Percentiles rank a stretch among this genome's conserved stretches.
Evolutionary conservation across 92 coral and sea anemone species (phyloP).

Genomic region (Virgularia gustaviana): DNA sequence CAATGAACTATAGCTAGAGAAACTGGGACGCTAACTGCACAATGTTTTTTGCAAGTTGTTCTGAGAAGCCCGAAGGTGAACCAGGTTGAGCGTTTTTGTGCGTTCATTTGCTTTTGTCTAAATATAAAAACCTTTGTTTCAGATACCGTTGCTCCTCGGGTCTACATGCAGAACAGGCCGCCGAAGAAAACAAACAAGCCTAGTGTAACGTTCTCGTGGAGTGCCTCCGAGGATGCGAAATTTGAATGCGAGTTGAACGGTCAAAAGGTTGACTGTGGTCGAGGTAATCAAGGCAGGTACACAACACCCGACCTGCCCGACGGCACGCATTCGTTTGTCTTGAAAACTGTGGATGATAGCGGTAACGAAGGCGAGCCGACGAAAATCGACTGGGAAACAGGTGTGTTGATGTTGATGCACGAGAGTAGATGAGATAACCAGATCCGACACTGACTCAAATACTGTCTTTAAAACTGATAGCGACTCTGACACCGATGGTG

Average conservation of each 20-base stretch:
- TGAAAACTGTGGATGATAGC: conserved; percentile 20
- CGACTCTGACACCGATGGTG: too few relatives aligned
- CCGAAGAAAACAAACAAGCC: conserved; percentile 15
- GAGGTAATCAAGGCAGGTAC: not conserved
- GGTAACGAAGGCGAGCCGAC: conserved; percentile 5
- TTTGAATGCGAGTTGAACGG: conserved; percentile 16
- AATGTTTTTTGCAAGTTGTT: too few relatives aligned
- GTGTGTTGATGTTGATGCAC: too few relatives aligned
- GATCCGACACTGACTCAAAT: too few relatives aligned
- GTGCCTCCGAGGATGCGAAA: not conserved
- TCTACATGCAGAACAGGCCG: not conserved
- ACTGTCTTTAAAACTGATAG: too few relatives aligned
- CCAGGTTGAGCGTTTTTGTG: too few relatives aligned
- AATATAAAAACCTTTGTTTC: too few relatives aligned
- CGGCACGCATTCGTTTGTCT: conserved; percentile 17
- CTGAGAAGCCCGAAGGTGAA: too few relatives aligned
- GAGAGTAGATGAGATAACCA: too few relatives aligned
- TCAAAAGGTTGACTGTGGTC: conserved; percentile 15
- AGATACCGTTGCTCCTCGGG: conserved; percentile 4
- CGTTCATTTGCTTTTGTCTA: too few relatives aligned
- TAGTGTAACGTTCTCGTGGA: not conserved
- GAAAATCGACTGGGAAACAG: not conserved
- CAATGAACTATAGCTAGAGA: too few relatives aligned
- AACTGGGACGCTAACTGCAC: too few relatives aligned
- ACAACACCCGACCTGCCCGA: conserved; percentile 5